Conservation (phyloP, 2,797 vertebrate species). For the Phaenicophaeus curvirostris region DNA sequence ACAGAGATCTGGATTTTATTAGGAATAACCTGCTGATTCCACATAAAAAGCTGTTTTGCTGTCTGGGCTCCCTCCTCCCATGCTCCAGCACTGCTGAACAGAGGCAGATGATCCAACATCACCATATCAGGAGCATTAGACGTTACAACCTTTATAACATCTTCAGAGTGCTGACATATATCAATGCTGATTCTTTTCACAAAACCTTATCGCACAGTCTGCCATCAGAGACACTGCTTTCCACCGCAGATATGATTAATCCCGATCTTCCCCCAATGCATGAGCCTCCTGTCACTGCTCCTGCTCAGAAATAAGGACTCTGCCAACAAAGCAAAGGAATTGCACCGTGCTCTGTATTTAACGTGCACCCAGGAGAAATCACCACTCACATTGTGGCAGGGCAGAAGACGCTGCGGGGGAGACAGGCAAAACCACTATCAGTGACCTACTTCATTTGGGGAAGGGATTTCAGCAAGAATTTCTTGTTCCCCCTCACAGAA, state of each 20-base stretch:
- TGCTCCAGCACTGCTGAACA: not conserved
- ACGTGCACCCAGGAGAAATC: not conserved
- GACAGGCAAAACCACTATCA: not conserved
- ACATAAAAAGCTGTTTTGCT: not conserved
- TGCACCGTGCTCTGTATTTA: not conserved
- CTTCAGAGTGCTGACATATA: not conserved
- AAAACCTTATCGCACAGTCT: not conserved
- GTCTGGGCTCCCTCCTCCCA: not conserved
- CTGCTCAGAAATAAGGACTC: not conserved
- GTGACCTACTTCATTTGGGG: conserved; percentile 18
- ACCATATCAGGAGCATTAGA: not conserved
- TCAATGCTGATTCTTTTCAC: not conserved
- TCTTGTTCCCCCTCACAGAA: not conserved
- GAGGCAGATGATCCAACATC: not conserved
- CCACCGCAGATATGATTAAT: not conserved
- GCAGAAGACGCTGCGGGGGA: not conserved
- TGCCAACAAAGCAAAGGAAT: not conserved
- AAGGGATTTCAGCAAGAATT: not conserved
- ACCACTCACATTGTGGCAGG: not conserved
- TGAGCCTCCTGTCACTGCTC: not conserved
- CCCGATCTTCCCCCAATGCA: not conserved
- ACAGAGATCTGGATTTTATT: not conserved
- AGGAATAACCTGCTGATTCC: not conserved
- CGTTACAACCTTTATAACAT: not conserved
- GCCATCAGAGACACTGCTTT: not conserved